A percentile compares a stretch with the other conserved stretches of the same genome.
Conservation (phyloP, 2,888 invertebrate species). For the Stegophylla sp. region DNA sequence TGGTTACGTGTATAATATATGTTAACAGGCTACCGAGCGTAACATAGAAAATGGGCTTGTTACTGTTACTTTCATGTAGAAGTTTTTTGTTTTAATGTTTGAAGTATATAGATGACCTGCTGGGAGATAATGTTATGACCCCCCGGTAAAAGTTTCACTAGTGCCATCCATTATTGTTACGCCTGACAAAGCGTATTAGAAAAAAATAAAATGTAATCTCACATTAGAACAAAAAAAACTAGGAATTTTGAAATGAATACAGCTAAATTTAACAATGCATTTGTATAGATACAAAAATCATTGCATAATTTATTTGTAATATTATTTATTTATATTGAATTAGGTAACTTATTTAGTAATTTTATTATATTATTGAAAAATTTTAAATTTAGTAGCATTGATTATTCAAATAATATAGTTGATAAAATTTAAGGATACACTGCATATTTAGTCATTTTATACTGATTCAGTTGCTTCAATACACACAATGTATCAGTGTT, state of each 20-base stretch:
- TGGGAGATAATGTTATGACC: conserved; percentile 58
- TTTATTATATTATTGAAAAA: no score
- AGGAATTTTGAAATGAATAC: conserved; percentile 7
- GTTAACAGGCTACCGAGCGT: conserved; percentile 52
- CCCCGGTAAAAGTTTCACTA: conserved; percentile 55
- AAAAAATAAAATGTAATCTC: conserved; percentile 13
- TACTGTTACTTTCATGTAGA: conserved; percentile 56
- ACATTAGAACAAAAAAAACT: conserved; percentile 8
- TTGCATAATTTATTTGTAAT: background rate
- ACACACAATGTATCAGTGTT: no score
- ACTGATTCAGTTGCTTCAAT: no score
- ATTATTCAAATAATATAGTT: no score
- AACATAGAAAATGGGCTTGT: conserved; percentile 56
- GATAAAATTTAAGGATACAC: no score
- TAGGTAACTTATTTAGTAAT: no score
- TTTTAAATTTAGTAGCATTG: no score
- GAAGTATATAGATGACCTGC: conserved; percentile 50
- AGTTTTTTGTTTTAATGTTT: conserved; percentile 43
- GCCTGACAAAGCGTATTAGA: conserved; percentile 33
- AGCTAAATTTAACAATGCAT: background rate
- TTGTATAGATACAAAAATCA: conserved; percentile 7
- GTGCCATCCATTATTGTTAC: conserved; percentile 44
- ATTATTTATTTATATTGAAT: background rate
- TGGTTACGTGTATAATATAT: conserved; percentile 42
- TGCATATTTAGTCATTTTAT: no score